Evolutionary conservation across 2,797 vertebrate species (phyloP).

Genomic region (Phrynocephalus forsythii): DNA sequence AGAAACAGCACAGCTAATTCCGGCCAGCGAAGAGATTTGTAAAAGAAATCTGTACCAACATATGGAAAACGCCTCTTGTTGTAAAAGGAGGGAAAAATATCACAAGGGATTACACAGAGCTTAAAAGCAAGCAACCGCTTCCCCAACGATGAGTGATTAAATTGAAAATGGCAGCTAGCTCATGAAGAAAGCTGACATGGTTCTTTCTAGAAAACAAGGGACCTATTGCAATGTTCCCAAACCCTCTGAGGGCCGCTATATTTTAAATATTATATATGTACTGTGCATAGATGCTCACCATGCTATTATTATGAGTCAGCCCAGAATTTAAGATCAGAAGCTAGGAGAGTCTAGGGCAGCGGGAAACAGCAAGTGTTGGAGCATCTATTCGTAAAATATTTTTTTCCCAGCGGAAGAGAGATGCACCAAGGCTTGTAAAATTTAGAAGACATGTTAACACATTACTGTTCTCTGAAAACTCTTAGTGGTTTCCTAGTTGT

Average conservation of each 20-base stretch:
- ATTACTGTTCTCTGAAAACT: background rate
- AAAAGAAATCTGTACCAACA: constrained; percentile 62
- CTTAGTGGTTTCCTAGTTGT: background rate
- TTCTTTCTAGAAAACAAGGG: constrained; percentile 35
- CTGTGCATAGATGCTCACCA: background rate
- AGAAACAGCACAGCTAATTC: constrained; percentile 41
- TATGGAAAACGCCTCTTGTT: constrained; percentile 61
- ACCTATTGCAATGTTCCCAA: constrained; percentile 48
- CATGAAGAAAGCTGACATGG: constrained; percentile 48
- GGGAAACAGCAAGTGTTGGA: background rate
- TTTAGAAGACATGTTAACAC: background rate
- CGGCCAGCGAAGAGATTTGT: constrained; percentile 35
- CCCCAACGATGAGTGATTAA: constrained; percentile 57
- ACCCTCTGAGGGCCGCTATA: constrained; percentile 37
- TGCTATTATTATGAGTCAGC: background rate
- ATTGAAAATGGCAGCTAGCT: constrained; percentile 61
- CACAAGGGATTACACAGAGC: constrained; percentile 66
- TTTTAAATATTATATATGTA: background rate
- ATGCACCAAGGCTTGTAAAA: background rate
- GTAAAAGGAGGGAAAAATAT: constrained; percentile 56
- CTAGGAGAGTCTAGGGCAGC: background rate
- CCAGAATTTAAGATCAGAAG: constrained; percentile 5
- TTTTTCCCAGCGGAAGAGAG: background rate
- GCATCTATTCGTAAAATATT: background rate
- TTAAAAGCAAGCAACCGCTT: constrained; percentile 67